phyloP scores from a whole-genome alignment of 2,113 vertebrate genomes.

The Danionella cerebrum region DNA sequence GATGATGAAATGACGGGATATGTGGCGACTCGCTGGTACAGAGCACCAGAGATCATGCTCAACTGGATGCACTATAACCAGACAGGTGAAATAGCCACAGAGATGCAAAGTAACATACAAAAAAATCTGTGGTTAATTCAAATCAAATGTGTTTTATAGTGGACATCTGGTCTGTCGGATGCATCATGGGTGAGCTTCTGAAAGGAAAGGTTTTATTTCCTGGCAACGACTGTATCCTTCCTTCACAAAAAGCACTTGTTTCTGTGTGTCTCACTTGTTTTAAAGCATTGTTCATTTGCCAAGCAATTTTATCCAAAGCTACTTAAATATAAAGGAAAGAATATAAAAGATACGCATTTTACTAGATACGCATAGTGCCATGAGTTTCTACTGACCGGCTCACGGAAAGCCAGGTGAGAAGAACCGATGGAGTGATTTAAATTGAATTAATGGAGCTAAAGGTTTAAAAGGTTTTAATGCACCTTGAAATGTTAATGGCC shows the following conservation, averaged over 20 bases:
- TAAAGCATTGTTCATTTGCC: too few relatives aligned
- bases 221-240: constrained; percentile 97
- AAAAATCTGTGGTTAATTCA: not conserved
- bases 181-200: constrained; percentile 96
- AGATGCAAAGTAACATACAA: not conserved
- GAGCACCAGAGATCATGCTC: constrained; percentile 96
- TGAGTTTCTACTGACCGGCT: too few relatives aligned
- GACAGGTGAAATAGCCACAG: constrained; percentile 68
- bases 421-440: not conserved
- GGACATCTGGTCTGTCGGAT: constrained; percentile 98
- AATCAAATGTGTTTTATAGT: constrained; percentile 64
- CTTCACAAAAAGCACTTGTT: constrained; percentile 1
- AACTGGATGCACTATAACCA: constrained; percentile 99
- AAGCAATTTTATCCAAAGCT: too few relatives aligned
- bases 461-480: too few relatives aligned
- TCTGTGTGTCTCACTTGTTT: constrained; percentile 16
- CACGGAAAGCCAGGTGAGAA: too few relatives aligned
- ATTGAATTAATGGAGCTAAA: constrained; percentile 12
- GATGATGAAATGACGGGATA: constrained; percentile 98
- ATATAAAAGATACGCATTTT: too few relatives aligned
- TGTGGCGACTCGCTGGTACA: constrained; percentile 94
- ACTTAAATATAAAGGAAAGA: too few relatives aligned
- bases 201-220: constrained; percentile 95
- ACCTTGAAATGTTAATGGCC: too few relatives aligned
- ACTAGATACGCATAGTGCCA: too few relatives aligned